Conservation (phyloP, 2,113 vertebrate genomes). For the Peromyscus polionotus region DNA sequence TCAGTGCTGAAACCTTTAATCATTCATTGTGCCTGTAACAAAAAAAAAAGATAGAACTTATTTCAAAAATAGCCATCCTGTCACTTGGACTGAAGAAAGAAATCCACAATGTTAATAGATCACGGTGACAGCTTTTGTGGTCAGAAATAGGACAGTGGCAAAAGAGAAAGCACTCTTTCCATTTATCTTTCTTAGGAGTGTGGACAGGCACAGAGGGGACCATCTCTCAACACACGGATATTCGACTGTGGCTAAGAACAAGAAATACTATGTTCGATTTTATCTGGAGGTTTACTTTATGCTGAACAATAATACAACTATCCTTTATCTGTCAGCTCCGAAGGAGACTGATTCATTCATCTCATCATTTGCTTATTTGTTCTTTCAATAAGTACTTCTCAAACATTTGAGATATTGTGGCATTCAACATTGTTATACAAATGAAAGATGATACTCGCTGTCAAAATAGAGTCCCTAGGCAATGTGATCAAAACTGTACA, state of each 20-base stretch:
- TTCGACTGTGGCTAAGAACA: constrained; percentile 28
- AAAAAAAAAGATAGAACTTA: constrained; percentile 68
- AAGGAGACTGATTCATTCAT: background rate
- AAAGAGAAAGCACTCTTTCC: constrained; percentile 40
- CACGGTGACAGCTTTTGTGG: constrained; percentile 65
- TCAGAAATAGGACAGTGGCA: constrained; percentile 66
- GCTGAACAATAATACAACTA: constrained; percentile 1
- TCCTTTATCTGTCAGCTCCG: background rate
- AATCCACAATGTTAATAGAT: constrained; percentile 76
- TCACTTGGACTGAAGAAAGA: constrained; percentile 70
- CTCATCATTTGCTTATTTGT: constrained; percentile 37
- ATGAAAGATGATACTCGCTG: background rate
- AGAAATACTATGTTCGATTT: background rate
- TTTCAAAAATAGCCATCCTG: constrained; percentile 77
- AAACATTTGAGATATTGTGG: background rate
- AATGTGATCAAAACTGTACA: background rate
- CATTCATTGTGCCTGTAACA: constrained; percentile 70
- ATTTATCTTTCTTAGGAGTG: constrained; percentile 73
- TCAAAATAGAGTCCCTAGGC: background rate
- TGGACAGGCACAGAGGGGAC: background rate
- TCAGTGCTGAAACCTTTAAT: constrained; percentile 66
- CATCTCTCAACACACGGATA: constrained; percentile 19
- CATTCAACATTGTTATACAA: background rate
- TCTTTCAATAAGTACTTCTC: constrained; percentile 32
- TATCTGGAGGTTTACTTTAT: constrained; percentile 42